Conservation (phyloP, 1,140 invertebrate genomes). For the Formica selysi region DNA sequence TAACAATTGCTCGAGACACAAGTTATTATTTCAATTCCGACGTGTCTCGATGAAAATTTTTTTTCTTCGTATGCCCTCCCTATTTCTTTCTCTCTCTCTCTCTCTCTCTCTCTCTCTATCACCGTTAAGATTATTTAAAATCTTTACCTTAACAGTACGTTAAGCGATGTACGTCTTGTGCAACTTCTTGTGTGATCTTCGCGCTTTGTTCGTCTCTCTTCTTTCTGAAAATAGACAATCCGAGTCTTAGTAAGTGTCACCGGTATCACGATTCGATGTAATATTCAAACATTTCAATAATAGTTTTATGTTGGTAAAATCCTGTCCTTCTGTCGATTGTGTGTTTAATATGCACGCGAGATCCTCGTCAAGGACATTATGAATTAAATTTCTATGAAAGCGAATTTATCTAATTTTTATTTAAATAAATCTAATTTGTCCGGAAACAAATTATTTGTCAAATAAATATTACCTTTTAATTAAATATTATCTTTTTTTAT, state of each 20-base stretch:
- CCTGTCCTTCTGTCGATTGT: conserved; percentile 40
- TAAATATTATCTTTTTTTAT: background rate
- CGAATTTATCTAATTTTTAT: too few species aligned
- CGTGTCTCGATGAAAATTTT: background rate
- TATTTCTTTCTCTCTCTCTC: background rate
- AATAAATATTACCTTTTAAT: background rate
- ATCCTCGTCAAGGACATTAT: background rate
- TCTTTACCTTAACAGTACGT: conserved; percentile 85
- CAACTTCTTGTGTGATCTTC: background rate
- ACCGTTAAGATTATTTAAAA: conserved; percentile 84
- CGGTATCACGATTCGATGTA: conserved; percentile 13
- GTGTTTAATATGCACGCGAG: conserved; percentile 47
- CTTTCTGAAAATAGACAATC: conserved; percentile 84
- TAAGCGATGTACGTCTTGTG: conserved; percentile 74
- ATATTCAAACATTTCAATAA: conserved; percentile 23
- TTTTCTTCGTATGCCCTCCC: background rate
- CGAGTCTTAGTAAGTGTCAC: conserved; percentile 66
- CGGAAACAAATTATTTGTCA: background rate
- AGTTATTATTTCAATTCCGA: conserved; percentile 36
- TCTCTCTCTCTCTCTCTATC: background rate
- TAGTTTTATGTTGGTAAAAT: conserved; percentile 19
- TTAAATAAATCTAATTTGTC: conserved; percentile 13
- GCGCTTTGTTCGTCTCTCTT: conserved; percentile 60
- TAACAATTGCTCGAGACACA: conserved; percentile 75
- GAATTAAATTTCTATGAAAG: background rate